Evolutionary conservation across 53 echinoderm and acorn worm genomes (phyloP), one percentile per base, ranked within the genome.

Genomic region (Hippasteria phrygiana): DNA sequence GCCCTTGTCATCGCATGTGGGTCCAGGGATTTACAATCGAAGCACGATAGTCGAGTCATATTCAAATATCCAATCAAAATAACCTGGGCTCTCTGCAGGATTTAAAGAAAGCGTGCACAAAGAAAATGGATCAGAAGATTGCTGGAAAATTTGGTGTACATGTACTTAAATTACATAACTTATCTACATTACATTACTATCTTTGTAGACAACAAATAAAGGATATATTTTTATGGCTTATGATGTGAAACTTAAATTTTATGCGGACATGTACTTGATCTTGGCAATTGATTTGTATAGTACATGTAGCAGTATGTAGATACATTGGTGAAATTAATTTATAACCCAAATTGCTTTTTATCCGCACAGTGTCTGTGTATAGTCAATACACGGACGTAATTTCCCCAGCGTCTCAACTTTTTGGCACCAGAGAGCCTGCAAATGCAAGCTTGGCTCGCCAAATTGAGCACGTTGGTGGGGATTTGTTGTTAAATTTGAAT

Each of bases 321-420:
- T 71, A 5, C 0, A 41, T 71, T 20, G 31, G 29, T 64, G 29
- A 31, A 64, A 33, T 64, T 64, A 29, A 64, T 64, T 64, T 31
- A 13, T 31, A 10, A 56, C 64, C 7, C 4, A 9, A 64, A 31
- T 64, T 64, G 13, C 31, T 29, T 13, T 13, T 48, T 13, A 64
- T 31, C 34, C 29, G 4, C 29, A 13, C 64, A 32, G 54, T 54
- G 54, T 54, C 3, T 54, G 17, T 16, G 54, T 17, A 20, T 3
- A 54, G 18, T 54, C 18, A 20, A 17, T 17, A 20, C 54, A 54
- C 54, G 20, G 54, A 12, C 24, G 28, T 74, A 45, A 74, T 74
- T 74, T 74, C 74, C 74, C 74, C 27, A 46, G 74, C 40, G 74
- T 46, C 29, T 24, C 74, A 74, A 24, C 74, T 43, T 43, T 45